Evolutionary conservation across 2,888 invertebrate species (phyloP).

Genomic region (Pherbina coryleti): DNA sequence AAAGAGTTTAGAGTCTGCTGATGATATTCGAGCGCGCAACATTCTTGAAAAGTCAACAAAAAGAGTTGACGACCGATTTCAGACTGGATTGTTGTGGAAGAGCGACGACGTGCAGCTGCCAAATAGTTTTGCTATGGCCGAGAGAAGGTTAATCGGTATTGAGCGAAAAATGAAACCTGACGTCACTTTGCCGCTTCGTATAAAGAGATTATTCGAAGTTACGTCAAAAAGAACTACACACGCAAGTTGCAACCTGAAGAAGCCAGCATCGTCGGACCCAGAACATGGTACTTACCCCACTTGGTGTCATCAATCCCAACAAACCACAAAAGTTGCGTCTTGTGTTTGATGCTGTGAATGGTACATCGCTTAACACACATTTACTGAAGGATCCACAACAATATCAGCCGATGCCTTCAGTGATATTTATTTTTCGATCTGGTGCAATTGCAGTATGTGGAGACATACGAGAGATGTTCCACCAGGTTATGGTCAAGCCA

Average conservation of each 20-base stretch:
- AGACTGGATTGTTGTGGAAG: slow-evolving; percentile 41
- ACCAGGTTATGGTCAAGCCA: too few species aligned
- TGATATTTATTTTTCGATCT: too few species aligned
- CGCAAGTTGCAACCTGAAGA: slow-evolving; percentile 23
- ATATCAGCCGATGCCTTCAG: slow-evolving; percentile 56
- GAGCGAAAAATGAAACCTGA: slow-evolving; percentile 38
- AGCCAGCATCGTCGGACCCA: slow-evolving; percentile 14
- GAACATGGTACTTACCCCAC: slow-evolving; percentile 53
- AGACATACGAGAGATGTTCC: too few species aligned
- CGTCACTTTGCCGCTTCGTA: slow-evolving; percentile 32
- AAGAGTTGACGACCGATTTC: slow-evolving; percentile 17
- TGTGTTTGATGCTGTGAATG: slow-evolving; percentile 56
- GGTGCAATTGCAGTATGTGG: slow-evolving; percentile 53
- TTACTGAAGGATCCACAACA: slow-evolving; percentile 57
- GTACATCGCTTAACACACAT: slow-evolving; percentile 46
- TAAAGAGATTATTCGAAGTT: slow-evolving; percentile 30
- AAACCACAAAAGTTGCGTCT: slow-evolving; percentile 55
- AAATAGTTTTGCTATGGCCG: too few species aligned
- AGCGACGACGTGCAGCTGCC: slow-evolving; percentile 38
- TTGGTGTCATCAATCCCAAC: slow-evolving; percentile 51
- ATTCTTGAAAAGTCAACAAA: neutral
- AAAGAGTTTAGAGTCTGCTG: neutral
- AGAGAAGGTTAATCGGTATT: slow-evolving; percentile 28
- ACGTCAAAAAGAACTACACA: slow-evolving; percentile 40
- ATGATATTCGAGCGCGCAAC: neutral